A percentile compares a stretch with the other conserved stretches of the same genome.
Evolutionary conservation across 2,888 invertebrate genomes (phyloP).

Genomic region (Drosophila meridionalis): DNA sequence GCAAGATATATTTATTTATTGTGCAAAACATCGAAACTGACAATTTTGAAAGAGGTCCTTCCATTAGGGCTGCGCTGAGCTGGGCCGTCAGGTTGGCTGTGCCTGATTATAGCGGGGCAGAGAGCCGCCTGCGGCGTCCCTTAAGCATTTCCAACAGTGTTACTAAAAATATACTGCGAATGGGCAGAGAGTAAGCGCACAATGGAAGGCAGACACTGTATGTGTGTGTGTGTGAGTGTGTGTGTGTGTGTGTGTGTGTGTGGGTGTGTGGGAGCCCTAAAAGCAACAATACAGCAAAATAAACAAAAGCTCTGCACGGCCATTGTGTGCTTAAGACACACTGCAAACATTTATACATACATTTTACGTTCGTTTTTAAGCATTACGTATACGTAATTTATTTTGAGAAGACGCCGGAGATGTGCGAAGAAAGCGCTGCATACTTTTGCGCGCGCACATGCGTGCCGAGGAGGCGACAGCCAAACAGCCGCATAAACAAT

Average conservation of each 20-base stretch:
- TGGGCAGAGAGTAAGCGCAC: constrained; percentile 15
- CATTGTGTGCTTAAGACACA: constrained; percentile 69
- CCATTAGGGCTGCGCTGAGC: constrained; percentile 7
- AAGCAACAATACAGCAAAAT: constrained; percentile 52
- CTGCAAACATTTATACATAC: constrained; percentile 64
- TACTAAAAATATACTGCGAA: constrained; percentile 46
- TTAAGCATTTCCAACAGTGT: constrained; percentile 33
- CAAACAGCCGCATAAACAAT: constrained; percentile 43
- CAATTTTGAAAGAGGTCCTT: constrained; percentile 15
- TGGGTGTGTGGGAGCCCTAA: constrained; percentile 19
- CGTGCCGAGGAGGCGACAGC: constrained; percentile 39
- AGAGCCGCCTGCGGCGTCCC: constrained; percentile 15
- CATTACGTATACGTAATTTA: constrained; percentile 61
- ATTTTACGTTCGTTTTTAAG: constrained; percentile 30
- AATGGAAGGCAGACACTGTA: constrained; percentile 19
- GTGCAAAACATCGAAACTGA: neutral
- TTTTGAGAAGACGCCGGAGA: constrained; percentile 37
- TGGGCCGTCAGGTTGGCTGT: neutral
- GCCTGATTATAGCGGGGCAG: constrained; percentile 22
- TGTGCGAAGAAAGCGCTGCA: constrained; percentile 36
- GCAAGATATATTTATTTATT: constrained; percentile 6
- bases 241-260: constrained; percentile 2
- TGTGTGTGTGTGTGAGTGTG: neutral
- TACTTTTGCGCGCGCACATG: constrained; percentile 45
- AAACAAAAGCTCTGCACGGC: constrained; percentile 72